Evolutionary conservation across 2,888 invertebrate species (phyloP).

Genomic region (Spialia ferax): DNA sequence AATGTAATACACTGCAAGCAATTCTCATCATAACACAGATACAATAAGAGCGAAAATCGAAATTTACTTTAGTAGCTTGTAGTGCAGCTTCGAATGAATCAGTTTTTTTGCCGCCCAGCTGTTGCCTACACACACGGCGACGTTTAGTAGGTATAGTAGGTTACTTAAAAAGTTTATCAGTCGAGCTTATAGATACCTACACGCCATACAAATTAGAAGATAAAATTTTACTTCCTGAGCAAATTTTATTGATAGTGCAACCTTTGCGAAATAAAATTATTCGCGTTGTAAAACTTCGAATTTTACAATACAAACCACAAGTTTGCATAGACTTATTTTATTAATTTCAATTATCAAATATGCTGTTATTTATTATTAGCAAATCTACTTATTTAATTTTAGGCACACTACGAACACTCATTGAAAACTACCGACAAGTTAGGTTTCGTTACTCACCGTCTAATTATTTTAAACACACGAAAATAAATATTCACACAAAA

Average conservation of each 20-base stretch:
- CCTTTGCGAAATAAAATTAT: not conserved
- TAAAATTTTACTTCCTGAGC: slow-evolving; percentile 22
- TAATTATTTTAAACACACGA: slow-evolving; percentile 60
- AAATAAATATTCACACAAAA: slow-evolving; percentile 65
- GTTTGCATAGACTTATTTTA: too few species aligned
- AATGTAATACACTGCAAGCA: not conserved
- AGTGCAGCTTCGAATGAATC: not conserved
- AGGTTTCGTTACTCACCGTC: slow-evolving; percentile 63
- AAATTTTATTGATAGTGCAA: slow-evolving; percentile 15
- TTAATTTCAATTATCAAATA: not conserved
- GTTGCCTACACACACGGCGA: not conserved
- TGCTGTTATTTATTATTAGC: not conserved
- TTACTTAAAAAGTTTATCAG: not conserved
- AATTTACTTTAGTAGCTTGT: not conserved
- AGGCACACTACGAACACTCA: not conserved
- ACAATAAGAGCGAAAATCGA: not conserved
- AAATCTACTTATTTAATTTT: not conserved
- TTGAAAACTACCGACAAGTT: slow-evolving; percentile 28
- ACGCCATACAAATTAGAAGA: not conserved
- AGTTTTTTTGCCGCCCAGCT: slow-evolving; percentile 11
- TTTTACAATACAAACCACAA: too few species aligned
- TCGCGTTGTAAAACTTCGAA: too few species aligned
- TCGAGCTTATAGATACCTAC: not conserved
- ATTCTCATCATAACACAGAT: not conserved
- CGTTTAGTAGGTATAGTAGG: too few species aligned